phyloP scores from a whole-genome alignment of 1,140 invertebrate species.

The Vollenhovia emeryi region DNA sequence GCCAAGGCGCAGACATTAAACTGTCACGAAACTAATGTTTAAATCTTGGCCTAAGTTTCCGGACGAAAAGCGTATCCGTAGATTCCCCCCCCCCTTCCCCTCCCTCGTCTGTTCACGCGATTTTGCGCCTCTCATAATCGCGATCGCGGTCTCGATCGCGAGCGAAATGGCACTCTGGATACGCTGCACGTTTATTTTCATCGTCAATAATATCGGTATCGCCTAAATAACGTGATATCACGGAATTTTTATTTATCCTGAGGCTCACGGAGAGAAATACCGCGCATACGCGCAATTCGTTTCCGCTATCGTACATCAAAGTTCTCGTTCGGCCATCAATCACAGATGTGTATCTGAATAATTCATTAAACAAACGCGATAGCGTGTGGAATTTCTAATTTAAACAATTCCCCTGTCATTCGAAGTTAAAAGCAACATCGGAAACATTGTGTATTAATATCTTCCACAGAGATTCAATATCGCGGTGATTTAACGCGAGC shows the following conservation, averaged over 20 bases:
- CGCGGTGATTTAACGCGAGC: not conserved
- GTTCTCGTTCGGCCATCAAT: not conserved
- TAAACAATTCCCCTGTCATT: slow-evolving; percentile 1
- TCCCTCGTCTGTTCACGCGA: not conserved
- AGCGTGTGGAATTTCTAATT: slow-evolving; percentile 3
- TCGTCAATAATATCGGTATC: not conserved
- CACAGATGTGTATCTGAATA: not conserved
- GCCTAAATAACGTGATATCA: not conserved
- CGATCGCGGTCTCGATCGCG: not conserved
- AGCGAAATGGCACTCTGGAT: not conserved
- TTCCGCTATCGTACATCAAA: not conserved
- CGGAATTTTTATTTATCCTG: not conserved
- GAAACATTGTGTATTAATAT: slow-evolving; percentile 29
- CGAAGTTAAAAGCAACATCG: not conserved
- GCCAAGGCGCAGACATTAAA: slow-evolving; percentile 57
- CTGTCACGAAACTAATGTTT: slow-evolving; percentile 57
- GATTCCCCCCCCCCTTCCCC: too few species aligned
- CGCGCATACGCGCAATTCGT: not conserved
- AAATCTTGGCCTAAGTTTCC: slow-evolving; percentile 53
- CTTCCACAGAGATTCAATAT: not conserved
- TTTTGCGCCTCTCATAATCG: not conserved
- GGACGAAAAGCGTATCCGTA: slow-evolving; percentile 20
- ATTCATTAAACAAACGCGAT: slow-evolving; percentile 5
- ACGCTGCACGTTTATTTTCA: not conserved
- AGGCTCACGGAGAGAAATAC: not conserved